Conservation (phyloP, 2,888 invertebrate species). For the Isoperla grammatica region DNA sequence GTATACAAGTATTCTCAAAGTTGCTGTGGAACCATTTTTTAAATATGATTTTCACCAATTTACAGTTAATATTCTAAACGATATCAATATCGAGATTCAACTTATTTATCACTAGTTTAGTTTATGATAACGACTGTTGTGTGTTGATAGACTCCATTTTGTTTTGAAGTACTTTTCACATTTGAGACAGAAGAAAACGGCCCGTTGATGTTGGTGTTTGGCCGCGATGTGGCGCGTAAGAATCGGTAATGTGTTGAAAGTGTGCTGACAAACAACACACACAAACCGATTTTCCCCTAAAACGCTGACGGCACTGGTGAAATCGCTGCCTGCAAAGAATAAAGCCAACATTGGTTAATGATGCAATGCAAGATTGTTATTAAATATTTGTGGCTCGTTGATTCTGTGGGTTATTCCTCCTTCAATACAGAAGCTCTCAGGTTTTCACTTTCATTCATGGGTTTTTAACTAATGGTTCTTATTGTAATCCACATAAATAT, state of each 20-base stretch:
- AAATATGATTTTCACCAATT: too few relatives aligned
- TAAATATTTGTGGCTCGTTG: too few relatives aligned
- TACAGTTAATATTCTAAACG: too few relatives aligned
- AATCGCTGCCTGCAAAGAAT: background rate
- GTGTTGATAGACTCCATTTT: conserved; percentile 40
- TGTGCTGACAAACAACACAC: conserved; percentile 23
- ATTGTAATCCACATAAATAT: too few relatives aligned
- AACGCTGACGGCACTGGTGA: conserved; percentile 1
- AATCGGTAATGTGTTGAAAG: conserved; percentile 27
- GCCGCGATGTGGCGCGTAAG: conserved; percentile 38
- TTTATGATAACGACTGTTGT: conserved; percentile 39
- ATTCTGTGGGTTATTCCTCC: too few relatives aligned
- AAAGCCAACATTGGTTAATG: background rate
- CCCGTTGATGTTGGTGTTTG: conserved; percentile 37
- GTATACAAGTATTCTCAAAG: too few relatives aligned
- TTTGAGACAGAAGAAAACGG: conserved; percentile 37
- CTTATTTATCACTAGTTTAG: too few relatives aligned
- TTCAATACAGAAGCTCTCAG: too few relatives aligned
- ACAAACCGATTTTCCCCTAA: conserved; percentile 24
- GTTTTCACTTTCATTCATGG: too few relatives aligned
- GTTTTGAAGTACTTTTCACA: conserved; percentile 40
- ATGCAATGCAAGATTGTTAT: background rate
- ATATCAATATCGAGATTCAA: too few relatives aligned
- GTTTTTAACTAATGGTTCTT: too few relatives aligned
- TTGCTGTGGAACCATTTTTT: too few relatives aligned